Conservation (phyloP, 2,888 invertebrate species). For the Habrosyne pyritoides region DNA sequence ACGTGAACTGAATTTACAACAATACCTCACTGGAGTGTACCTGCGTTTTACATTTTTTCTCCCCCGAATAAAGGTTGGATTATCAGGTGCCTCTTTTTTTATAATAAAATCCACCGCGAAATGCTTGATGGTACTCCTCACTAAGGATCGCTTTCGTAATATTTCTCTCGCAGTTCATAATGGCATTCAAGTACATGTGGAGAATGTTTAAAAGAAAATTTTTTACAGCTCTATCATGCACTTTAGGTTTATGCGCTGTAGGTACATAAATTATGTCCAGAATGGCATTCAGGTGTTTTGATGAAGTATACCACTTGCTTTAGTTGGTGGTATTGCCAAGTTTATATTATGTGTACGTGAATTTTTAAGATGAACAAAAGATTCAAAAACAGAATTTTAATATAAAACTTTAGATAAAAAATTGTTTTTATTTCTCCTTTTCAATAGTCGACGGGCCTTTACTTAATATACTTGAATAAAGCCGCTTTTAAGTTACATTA, state of each 20-base stretch:
- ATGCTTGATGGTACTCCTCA: neutral
- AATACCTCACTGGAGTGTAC: conserved; percentile 13
- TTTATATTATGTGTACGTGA: too few relatives aligned
- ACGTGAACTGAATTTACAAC: conserved; percentile 49
- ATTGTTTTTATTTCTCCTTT: neutral
- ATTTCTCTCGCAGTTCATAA: neutral
- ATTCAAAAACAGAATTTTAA: neutral
- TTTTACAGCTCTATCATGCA: neutral
- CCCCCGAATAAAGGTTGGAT: conserved; percentile 31
- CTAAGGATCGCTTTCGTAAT: conserved; percentile 3
- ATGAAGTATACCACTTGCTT: too few relatives aligned
- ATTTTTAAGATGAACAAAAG: neutral
- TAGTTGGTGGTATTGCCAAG: too few relatives aligned
- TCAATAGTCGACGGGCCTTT: too few relatives aligned
- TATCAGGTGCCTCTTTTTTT: conserved; percentile 31
- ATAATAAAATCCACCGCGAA: conserved; percentile 3
- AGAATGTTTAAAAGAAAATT: neutral
- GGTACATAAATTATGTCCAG: neutral
- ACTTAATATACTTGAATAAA: neutral
- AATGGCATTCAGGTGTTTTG: too few relatives aligned
- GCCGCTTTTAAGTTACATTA: neutral
- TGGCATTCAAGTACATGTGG: neutral
- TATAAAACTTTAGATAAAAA: too few relatives aligned
- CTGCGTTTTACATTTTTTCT: conserved; percentile 23
- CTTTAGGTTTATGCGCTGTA: too few relatives aligned